These are phyloP conservation scores for Monopis laevigella DNA, from an alignment of 2,888 invertebrate genomes.

Conservation along the genomic window DNA sequence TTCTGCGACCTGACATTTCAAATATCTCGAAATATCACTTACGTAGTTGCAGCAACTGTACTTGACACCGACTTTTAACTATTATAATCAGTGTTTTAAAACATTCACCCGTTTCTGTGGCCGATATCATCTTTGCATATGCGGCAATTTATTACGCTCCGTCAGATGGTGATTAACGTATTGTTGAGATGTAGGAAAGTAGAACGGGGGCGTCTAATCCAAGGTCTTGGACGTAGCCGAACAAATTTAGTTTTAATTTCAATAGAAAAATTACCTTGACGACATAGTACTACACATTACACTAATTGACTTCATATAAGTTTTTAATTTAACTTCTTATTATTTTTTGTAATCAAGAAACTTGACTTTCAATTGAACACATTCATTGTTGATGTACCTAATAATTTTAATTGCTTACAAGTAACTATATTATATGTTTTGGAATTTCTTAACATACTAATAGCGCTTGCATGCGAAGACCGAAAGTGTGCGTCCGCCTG, in stretches of 20 bases:
- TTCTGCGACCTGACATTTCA: conserved; percentile 10
- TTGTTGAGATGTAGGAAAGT: conserved; percentile 58
- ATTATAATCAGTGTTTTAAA: too few species aligned
- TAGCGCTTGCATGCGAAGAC: conserved; percentile 37
- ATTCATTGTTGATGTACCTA: too few species aligned
- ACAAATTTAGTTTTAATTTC: conserved; percentile 33
- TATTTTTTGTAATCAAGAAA: too few species aligned
- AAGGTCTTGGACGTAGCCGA: conserved; percentile 48
- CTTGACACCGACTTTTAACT: conserved; percentile 6
- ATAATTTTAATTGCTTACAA: too few species aligned
- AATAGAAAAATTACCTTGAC: conserved; percentile 33
- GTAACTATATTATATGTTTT: too few species aligned
- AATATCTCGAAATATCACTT: conserved; percentile 2
- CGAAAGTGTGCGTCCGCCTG: conserved; percentile 54
- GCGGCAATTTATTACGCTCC: conserved; percentile 24
- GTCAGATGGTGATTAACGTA: conserved; percentile 48
- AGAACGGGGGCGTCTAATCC: conserved; percentile 56
- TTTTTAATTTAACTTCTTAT: too few species aligned
- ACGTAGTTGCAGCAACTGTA: conserved; percentile 18
- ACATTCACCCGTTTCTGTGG: not conserved
- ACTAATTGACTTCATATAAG: too few species aligned
- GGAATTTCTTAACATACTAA: conserved; percentile 9
- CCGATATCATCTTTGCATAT: conserved; percentile 22
- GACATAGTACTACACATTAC: too few species aligned
- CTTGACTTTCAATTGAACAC: too few species aligned